phyloP scores from a whole-genome alignment of 2,797 vertebrate species.

The Carapus acus region DNA sequence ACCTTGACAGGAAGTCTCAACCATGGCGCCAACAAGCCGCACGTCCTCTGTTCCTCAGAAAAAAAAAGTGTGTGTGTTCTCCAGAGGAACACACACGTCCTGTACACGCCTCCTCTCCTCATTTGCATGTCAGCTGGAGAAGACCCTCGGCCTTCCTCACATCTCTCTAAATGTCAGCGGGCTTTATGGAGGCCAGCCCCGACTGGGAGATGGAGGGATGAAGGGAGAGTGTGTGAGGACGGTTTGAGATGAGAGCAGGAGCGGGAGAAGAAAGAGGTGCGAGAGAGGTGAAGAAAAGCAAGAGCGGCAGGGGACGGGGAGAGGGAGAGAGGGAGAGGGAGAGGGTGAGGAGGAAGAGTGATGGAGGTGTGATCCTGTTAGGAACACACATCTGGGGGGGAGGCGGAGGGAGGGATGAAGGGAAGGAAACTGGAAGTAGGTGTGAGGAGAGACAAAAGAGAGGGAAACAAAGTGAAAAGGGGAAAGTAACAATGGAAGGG shows the following conservation, averaged over 20 bases:
- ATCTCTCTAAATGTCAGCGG: slow-evolving; percentile 44
- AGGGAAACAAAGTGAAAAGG: not conserved
- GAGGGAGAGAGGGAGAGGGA: not conserved
- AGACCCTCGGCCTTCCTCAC: slow-evolving; percentile 32
- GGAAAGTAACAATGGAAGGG: too few relatives aligned
- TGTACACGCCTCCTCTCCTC: too few relatives aligned
- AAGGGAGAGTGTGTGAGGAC: too few relatives aligned
- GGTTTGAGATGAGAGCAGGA: too few relatives aligned
- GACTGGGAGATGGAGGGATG: too few relatives aligned
- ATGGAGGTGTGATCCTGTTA: slow-evolving; percentile 13
- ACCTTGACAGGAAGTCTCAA: slow-evolving; percentile 34
- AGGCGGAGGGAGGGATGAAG: too few relatives aligned
- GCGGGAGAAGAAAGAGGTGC: too few relatives aligned
- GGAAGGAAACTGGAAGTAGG: not conserved
- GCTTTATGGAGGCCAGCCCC: too few relatives aligned
- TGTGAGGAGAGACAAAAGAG: not conserved
- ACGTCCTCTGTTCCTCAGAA: slow-evolving; percentile 26
- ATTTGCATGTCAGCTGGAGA: slow-evolving; percentile 26
- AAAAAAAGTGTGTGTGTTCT: too few relatives aligned
- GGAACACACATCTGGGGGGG: too few relatives aligned
- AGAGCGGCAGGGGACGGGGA: not conserved
- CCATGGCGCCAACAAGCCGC: slow-evolving; percentile 49
- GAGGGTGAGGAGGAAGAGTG: not conserved
- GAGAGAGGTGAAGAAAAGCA: too few relatives aligned
- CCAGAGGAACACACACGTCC: too few relatives aligned